Evolutionary conservation across 2,113 vertebrate genomes (phyloP), one percentile per base, ranked within the genome.

Genomic region (Hassar affinis): DNA sequence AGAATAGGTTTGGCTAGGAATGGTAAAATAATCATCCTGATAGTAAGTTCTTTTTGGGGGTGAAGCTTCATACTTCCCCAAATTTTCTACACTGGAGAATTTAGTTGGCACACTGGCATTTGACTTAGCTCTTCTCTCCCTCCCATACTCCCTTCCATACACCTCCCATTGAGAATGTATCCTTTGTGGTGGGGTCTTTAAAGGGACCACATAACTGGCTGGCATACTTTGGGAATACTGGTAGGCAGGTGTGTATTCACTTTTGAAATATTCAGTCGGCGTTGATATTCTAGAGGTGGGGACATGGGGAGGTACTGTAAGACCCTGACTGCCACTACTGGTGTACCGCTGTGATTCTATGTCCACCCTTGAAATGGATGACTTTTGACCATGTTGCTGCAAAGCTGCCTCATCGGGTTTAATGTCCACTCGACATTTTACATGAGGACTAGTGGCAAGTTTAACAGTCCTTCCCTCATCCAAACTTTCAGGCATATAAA

Each of bases 361-460:
- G 25, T 95, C 94, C 12, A 89, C 88, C 17, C 92, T 93, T 78
- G 87, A 84, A 27, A 93, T 93, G 0, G 93, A 79, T 2, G 92
- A 84, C 89, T 94, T 93, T 27, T 77, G 88, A 54, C 89, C 92
- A 0, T 95, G 87, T 10, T 97, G 95, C 86, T 95, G 94, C 74
- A 95, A 87, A 66, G 95, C 95, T 0, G 93, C 92, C 59, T 96
- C 95, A 1, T 98, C 97, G 0, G 98, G 98, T 88, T 98, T 98
- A 86, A 99, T 97, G 90, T 98, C 98, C 72, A 99, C 90, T 12
- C 98, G 94, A 88, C 97, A 98, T 82, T 95, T 94, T 77, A 99
- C 98, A 0, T 99, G 98, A 68, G 96, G 96, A 35, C 94, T 97
- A 2, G 95, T 93, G 0, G 94, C 95, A 6, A 93, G 84, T 86